These are phyloP conservation scores for Copsychus sechellarum DNA, from an alignment of 2,113 vertebrate genomes.

Conservation along the genomic window DNA sequence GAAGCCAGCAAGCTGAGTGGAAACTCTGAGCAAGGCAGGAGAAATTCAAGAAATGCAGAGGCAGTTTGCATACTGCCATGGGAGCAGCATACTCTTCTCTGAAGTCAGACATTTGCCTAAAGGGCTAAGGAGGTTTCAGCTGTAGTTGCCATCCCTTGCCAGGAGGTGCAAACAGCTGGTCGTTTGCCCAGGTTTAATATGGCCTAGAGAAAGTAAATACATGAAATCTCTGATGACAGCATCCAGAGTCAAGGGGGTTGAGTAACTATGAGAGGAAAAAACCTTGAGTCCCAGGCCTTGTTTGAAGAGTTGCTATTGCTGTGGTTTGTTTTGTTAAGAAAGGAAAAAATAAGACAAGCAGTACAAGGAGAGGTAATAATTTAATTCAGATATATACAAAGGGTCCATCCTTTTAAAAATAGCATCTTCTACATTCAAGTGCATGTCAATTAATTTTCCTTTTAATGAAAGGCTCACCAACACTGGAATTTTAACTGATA, in stretches of 20 bases:
- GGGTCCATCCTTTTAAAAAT: neutral
- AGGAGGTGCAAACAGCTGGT: neutral
- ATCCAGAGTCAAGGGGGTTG: neutral
- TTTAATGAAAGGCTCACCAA: neutral
- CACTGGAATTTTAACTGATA: neutral
- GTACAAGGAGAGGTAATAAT: neutral
- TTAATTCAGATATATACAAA: neutral
- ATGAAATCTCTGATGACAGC: neutral
- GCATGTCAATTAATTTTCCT: neutral
- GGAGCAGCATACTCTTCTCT: neutral
- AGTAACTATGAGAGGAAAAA: neutral
- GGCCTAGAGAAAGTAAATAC: neutral
- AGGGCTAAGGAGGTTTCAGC: neutral
- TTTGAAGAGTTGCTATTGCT: neutral
- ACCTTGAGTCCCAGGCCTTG: neutral
- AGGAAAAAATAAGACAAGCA: neutral
- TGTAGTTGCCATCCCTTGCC: neutral
- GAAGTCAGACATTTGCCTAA: neutral
- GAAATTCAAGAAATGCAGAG: neutral
- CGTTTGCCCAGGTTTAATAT: neutral
- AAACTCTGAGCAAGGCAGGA: neutral
- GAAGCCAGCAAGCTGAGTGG: neutral
- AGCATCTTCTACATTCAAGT: neutral
- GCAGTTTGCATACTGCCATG: neutral
- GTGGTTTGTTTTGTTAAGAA: neutral